These are phyloP conservation scores for Stenchaetothrips biformis DNA, from an alignment of 2,888 invertebrate genomes.

Conservation along the genomic window DNA sequence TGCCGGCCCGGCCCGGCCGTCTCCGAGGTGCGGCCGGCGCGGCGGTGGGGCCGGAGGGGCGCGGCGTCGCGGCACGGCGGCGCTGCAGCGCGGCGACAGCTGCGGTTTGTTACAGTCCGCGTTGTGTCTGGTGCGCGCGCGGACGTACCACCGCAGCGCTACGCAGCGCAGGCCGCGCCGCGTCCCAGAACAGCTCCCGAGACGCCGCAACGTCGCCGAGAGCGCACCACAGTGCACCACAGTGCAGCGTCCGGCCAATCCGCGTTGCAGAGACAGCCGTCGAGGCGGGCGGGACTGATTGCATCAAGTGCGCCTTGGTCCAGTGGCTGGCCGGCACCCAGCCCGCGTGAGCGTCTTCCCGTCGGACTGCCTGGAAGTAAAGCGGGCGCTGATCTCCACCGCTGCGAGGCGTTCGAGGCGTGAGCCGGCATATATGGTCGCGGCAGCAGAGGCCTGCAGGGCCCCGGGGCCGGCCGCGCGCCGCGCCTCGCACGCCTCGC, in stretches of 20 bases:
- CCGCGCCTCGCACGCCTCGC: not conserved
- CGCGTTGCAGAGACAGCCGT: too few relatives aligned
- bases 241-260: too few relatives aligned
- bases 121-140: conserved; percentile 1
- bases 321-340: too few relatives aligned
- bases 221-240: not conserved
- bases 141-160: not conserved
- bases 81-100: not conserved
- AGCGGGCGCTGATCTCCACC: too few relatives aligned
- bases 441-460: not conserved
- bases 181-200: not conserved
- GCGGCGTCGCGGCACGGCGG: not conserved
- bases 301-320: too few relatives aligned
- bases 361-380: too few relatives aligned
- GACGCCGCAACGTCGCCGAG: not conserved
- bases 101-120: conserved; percentile 4
- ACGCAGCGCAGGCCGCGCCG: not conserved
- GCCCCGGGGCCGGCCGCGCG: not conserved
- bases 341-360: too few relatives aligned
- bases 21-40: not conserved
- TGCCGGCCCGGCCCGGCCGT: not conserved
- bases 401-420: not conserved
- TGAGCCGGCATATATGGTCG: not conserved
- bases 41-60: not conserved
- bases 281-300: too few relatives aligned